A percentile compares a stretch with the other conserved stretches of the same genome.
Evolutionary conservation across 2,113 vertebrate genomes (phyloP).

Genomic region (Tychaedon coryphoeus): DNA sequence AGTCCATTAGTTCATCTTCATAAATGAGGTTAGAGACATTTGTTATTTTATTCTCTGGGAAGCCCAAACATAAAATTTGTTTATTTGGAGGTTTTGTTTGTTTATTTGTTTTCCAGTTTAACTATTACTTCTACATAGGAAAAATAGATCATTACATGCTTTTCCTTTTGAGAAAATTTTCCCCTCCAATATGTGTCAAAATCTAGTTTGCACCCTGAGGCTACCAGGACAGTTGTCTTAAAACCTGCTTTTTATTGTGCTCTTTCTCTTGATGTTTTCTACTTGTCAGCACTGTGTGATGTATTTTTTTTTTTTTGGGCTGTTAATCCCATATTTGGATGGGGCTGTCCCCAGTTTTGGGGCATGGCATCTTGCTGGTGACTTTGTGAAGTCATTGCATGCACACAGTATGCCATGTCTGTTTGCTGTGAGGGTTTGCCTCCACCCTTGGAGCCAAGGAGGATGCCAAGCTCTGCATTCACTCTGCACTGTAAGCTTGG

Average conservation of each 20-base stretch:
- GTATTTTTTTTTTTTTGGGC: not conserved
- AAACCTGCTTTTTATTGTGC: not conserved
- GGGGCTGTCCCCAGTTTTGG: not conserved
- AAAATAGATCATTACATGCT: not conserved
- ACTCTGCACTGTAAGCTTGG: not conserved
- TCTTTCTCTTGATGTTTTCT: not conserved
- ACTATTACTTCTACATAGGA: not conserved
- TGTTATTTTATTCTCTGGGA: not conserved
- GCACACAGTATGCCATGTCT: fast-evolving
- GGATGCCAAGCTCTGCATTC: not conserved
- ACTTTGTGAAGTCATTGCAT: fast-evolving
- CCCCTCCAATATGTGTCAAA: not conserved
- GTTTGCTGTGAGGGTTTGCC: not conserved
- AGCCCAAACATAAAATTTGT: not conserved
- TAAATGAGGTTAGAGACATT: not conserved
- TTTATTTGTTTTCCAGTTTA: not conserved
- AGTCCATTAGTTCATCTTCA: not conserved
- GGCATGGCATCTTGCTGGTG: not conserved
- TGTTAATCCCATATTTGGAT: not conserved
- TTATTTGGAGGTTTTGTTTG: not conserved
- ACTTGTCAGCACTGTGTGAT: not conserved
- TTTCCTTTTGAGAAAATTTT: not conserved
- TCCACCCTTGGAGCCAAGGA: not conserved
- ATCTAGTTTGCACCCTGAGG: not conserved
- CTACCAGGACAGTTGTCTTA: not conserved